A percentile compares a stretch with the other conserved stretches of the same genome.
phyloP scores from a whole-genome alignment of 2,888 invertebrate genomes.

The Cephalotes varians region DNA sequence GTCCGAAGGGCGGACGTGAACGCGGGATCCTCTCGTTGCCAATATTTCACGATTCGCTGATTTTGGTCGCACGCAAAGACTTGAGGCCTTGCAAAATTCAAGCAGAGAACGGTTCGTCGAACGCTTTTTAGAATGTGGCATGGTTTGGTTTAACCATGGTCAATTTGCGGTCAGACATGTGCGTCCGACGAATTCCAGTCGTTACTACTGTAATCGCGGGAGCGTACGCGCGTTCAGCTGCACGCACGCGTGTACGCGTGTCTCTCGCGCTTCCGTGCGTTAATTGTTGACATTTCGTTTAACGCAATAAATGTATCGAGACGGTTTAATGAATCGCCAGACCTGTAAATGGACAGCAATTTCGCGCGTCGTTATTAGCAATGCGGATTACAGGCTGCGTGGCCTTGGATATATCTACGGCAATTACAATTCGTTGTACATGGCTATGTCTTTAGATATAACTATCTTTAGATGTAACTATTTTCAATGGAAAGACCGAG shows the following conservation, averaged over 20 bases:
- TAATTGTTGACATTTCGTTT: conserved; percentile 17
- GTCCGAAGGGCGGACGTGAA: background rate
- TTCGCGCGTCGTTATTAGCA: background rate
- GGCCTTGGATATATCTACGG: background rate
- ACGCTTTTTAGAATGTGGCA: background rate
- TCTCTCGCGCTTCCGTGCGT: conserved; percentile 3
- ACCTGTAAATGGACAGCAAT: background rate
- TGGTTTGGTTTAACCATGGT: background rate
- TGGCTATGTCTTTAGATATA: background rate
- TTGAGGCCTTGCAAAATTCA: conserved; percentile 3
- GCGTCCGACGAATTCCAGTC: conserved; percentile 9
- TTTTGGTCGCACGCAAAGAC: background rate
- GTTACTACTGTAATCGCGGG: background rate
- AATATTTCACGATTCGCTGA: background rate
- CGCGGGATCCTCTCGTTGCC: conserved; percentile 1
- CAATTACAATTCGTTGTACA: background rate
- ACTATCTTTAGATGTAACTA: background rate
- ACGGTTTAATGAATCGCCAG: conserved; percentile 12
- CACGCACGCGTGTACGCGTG: background rate
- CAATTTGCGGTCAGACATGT: background rate
- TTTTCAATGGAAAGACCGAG: conserved; percentile 13
- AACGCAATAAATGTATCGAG: background rate
- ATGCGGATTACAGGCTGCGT: background rate
- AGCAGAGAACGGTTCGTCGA: background rate
- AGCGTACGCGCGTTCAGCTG: background rate